Base-by-base conservation (phyloP, 2,797 vertebrate genomes). In the Pseudopleuronectes americanus region DNA sequence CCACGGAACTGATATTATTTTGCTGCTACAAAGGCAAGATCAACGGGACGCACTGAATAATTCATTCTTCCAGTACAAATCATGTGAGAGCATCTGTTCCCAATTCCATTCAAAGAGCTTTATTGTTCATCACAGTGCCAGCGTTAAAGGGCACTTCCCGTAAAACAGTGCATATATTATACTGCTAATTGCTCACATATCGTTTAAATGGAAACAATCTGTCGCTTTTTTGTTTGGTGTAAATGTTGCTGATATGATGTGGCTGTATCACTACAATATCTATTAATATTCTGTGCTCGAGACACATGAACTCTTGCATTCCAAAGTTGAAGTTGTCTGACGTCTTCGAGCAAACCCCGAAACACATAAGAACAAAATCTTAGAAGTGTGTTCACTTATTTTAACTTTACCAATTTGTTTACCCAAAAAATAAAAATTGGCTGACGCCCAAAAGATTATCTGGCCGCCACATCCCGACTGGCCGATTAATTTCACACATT, bases 51-150 rank as follows among this genome's bases (percentile, higher is more conserved):
- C 36, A 17, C 57, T 86, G 74, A 82, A 84, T 89, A 76, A 89
- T 87, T 86, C 79, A 90, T 81, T 64, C 67, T 62, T 75, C 51
- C 12, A 52, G 57, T 64, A 38, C 55, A 47, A 82, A 80, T 84
- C 78, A 57, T 75, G 72, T 76, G 60, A 60, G 73, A 89, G 83
- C 88, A 77, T 91, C 81, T 92, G 88, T 73, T 85, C 79, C 61
- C 70, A 76, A 77, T 84, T 80, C 57, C 57, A 68, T 73, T 84
- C 78, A 71, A 78, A 84, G 64, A 80, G 78, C 60, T 76, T 79
- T 64, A 63, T 79, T 87, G 80, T 85, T 90, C 75, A 24, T 80
- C 76, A 76, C 80, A 31, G 74, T 6, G 21, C 49, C 68, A 79
- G 74, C 80, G 80, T 80, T 83, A 86, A 83, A 86, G 76, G 73